Percentiles rank a stretch among this genome's conserved stretches.
These are phyloP conservation scores for Drosophila melanocephala DNA, from an alignment of 2,888 invertebrate genomes.

Conservation along the genomic window DNA sequence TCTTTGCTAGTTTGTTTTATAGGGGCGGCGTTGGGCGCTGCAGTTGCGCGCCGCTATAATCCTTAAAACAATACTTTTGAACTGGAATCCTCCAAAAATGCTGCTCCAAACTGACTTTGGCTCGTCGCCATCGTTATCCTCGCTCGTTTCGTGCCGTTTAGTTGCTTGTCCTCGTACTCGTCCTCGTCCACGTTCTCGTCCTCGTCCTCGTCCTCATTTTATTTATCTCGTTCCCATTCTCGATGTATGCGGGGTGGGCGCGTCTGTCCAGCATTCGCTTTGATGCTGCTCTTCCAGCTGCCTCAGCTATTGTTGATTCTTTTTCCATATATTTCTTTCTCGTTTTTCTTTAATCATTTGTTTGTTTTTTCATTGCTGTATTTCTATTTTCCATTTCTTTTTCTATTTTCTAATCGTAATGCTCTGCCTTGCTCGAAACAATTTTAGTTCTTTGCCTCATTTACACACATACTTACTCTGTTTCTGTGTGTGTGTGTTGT, in stretches of 20 bases:
- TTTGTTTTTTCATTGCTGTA: slow-evolving; percentile 23
- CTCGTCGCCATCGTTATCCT: slow-evolving; percentile 32
- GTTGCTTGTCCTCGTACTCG: slow-evolving; percentile 30
- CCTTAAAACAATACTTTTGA: slow-evolving; percentile 77
- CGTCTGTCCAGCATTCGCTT: slow-evolving; percentile 46
- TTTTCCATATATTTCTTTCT: slow-evolving; percentile 29
- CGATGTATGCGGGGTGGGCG: slow-evolving; percentile 29
- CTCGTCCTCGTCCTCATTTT: not conserved
- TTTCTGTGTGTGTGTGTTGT: not conserved
- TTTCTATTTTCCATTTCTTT: slow-evolving; percentile 23
- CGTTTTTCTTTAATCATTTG: slow-evolving; percentile 37
- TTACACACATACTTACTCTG: slow-evolving; percentile 2
- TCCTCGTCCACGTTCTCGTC: not conserved
- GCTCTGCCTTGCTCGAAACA: slow-evolving; percentile 53
- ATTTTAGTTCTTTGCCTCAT: slow-evolving; percentile 51
- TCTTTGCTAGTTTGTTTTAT: slow-evolving; percentile 56
- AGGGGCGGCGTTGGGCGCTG: slow-evolving; percentile 23
- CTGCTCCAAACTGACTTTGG: slow-evolving; percentile 49
- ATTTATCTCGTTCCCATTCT: not conserved
- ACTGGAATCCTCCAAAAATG: slow-evolving; percentile 59
- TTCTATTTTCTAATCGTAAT: slow-evolving; percentile 29
- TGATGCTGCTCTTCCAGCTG: slow-evolving; percentile 37
- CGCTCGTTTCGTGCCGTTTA: slow-evolving; percentile 56
- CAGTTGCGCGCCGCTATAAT: slow-evolving; percentile 52
- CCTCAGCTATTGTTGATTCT: slow-evolving; percentile 42